Conservation (phyloP, 1,140 invertebrate species). For the Linepithema humile region DNA sequence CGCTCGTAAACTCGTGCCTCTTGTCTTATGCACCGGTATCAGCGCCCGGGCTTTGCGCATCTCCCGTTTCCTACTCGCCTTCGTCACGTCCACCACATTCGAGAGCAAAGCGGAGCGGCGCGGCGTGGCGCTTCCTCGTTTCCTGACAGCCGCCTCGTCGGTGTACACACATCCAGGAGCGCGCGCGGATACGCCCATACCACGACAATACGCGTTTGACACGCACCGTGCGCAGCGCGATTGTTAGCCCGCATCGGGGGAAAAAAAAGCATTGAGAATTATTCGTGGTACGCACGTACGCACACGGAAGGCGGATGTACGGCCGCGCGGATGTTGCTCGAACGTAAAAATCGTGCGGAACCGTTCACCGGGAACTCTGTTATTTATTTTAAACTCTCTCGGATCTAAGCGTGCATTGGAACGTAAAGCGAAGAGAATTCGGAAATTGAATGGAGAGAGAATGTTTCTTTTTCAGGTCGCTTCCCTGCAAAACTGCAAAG, state of each 20-base stretch:
- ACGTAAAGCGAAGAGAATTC: not conserved
- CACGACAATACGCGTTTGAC: conserved; percentile 59
- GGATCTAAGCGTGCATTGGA: not conserved
- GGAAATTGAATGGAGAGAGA: not conserved
- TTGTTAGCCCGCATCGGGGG: conserved; percentile 59
- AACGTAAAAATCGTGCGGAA: conserved; percentile 31
- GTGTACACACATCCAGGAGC: conserved; percentile 62
- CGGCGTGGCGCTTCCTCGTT: conserved; percentile 45
- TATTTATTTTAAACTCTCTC: not conserved
- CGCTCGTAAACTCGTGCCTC: conserved; percentile 31
- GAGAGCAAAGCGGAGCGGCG: not conserved
- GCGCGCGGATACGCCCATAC: conserved; percentile 54
- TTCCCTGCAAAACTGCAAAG: not conserved
- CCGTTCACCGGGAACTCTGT: not conserved
- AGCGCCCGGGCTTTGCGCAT: conserved; percentile 6
- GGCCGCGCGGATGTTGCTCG: conserved; percentile 25
- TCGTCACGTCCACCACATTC: conserved; percentile 27
- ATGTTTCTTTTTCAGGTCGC: no score
- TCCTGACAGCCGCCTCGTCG: conserved; percentile 24
- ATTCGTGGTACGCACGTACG: conserved; percentile 54
- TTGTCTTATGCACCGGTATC: conserved; percentile 13
- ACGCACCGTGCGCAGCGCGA: conserved; percentile 72
- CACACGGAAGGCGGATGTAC: conserved; percentile 44
- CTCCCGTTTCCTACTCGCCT: conserved; percentile 49
- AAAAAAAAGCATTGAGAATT: conserved; percentile 57